Evolutionary conservation across 2,888 invertebrate genomes (phyloP).

Genomic region (Phasia obesa): DNA sequence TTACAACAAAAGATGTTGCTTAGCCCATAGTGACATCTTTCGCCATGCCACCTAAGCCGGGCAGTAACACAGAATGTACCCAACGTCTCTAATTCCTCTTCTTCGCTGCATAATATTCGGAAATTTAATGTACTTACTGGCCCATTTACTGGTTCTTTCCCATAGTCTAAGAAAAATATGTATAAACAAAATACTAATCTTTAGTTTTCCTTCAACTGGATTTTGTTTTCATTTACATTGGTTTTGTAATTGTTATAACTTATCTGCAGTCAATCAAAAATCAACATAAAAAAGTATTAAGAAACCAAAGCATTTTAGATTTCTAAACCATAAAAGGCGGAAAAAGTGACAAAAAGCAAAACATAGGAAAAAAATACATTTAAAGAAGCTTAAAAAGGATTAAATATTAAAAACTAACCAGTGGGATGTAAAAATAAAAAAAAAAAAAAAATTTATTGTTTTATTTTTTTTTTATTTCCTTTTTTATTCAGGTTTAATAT

Average conservation of each 20-base stretch:
- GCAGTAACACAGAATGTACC: too few relatives aligned
- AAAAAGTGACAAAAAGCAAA: conserved; percentile 11
- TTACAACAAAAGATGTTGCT: too few relatives aligned
- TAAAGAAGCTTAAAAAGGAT: conserved; percentile 51
- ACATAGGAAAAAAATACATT: conserved; percentile 24
- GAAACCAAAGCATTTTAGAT: conserved; percentile 25
- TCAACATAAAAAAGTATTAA: conserved; percentile 20
- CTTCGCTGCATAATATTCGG: too few relatives aligned
- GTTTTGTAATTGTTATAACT: not conserved
- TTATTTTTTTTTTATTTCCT: not conserved
- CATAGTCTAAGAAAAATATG: too few relatives aligned
- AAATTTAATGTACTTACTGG: too few relatives aligned
- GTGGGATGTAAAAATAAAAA: not conserved
- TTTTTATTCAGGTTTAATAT: not conserved
- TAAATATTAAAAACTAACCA: conserved; percentile 43
- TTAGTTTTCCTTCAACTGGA: too few relatives aligned
- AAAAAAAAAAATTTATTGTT: conserved; percentile 3
- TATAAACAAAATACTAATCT: too few relatives aligned
- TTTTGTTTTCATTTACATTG: too few relatives aligned
- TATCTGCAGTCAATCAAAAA: conserved; percentile 46
- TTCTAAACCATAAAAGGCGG: conserved; percentile 28
- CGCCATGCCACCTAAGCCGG: too few relatives aligned
- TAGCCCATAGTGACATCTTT: too few relatives aligned
- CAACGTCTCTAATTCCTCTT: too few relatives aligned
- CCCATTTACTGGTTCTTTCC: too few relatives aligned